Conservation (phyloP, 2,797 vertebrate genomes). For the Ambastaia sidthimunki region DNA sequence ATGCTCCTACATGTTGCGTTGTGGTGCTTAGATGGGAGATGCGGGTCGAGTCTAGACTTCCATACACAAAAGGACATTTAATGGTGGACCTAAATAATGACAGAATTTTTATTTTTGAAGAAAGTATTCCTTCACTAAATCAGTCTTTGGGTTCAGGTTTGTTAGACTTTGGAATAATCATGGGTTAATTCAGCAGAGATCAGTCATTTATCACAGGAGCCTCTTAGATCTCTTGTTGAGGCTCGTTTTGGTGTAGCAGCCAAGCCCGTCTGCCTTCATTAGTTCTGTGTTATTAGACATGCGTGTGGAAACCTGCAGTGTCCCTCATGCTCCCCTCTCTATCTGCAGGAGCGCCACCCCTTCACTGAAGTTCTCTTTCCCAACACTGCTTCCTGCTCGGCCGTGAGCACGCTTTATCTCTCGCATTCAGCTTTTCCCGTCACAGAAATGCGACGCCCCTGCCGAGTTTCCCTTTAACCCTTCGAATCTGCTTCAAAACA, state of each 20-base stretch:
- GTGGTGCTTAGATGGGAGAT: no score
- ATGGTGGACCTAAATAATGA: background rate
- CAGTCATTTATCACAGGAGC: conserved; percentile 24
- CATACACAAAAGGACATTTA: background rate
- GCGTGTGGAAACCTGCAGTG: conserved; percentile 53
- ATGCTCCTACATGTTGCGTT: no score
- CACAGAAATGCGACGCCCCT: conserved; percentile 32
- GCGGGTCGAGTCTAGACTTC: background rate
- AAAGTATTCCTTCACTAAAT: background rate
- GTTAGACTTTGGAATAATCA: background rate
- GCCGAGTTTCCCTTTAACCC: conserved; percentile 25
- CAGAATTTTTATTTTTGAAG: background rate
- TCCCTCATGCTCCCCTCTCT: conserved; percentile 37
- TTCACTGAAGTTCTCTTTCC: conserved; percentile 12
- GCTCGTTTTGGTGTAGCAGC: conserved; percentile 39
- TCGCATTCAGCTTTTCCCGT: conserved; percentile 31
- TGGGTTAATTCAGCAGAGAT: conserved; percentile 11
- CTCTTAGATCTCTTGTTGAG: conserved; percentile 41
- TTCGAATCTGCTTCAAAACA: conserved; percentile 11
- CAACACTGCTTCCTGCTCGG: conserved; percentile 25
- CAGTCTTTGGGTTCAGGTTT: background rate
- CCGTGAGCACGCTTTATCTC: conserved; percentile 29
- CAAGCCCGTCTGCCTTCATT: conserved; percentile 14
- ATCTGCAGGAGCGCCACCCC: conserved; percentile 22
- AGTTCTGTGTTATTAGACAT: conserved; percentile 37